Evolutionary conservation across 2,113 vertebrate species (phyloP), one percentile per base, ranked within the genome.

Genomic region (Corvus moneduloides): DNA sequence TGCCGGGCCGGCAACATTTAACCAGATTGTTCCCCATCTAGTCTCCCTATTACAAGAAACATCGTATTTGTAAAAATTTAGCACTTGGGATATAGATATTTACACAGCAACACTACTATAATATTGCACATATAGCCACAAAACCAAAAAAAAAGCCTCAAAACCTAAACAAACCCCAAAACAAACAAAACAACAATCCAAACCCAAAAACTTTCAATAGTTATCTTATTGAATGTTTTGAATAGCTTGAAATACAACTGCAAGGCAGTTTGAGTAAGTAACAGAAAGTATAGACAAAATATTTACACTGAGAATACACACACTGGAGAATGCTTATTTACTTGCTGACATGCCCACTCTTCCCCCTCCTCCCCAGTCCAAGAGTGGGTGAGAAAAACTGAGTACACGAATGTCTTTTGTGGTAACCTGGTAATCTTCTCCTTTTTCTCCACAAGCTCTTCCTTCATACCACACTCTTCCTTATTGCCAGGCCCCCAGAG

Each of bases 361-460:
- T 88, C 69, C 81, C 84, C 73, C 87, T 91, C 61, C 76, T 87
- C 73, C 55, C 56, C 37, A 64, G 37, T n/a, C 64, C 56, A 11
- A 79, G 75, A 90, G 79, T 61, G 79, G 71, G 75, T 84, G 87
- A 88, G 93, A 79, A 93, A 93, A 84, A 79, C 1, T 27, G 54
- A 84, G 76, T 49, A 55, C 49, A 66, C 54, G 67, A 23, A 72
- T 75, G 75, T 76, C 86, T 84, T 91, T 62, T 37, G 61, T 84
- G 93, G 82, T 93, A 96, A 88, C 84, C 82, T 75, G 76, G 94
- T 88, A 92, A 96, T 94, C 87, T 88, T 59, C 84, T 87, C 77
- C 68, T 84, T 89, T 87, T 69, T 5, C 71, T 83, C 77, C 61
- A 91, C 35, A 9, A 91, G 64, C 61, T 94, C 51, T 96, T 76